Percentiles rank a stretch among this genome's conserved stretches.
Evolutionary conservation across 1,140 invertebrate genomes (phyloP).

Genomic region (Drosophila nigromelanica): DNA sequence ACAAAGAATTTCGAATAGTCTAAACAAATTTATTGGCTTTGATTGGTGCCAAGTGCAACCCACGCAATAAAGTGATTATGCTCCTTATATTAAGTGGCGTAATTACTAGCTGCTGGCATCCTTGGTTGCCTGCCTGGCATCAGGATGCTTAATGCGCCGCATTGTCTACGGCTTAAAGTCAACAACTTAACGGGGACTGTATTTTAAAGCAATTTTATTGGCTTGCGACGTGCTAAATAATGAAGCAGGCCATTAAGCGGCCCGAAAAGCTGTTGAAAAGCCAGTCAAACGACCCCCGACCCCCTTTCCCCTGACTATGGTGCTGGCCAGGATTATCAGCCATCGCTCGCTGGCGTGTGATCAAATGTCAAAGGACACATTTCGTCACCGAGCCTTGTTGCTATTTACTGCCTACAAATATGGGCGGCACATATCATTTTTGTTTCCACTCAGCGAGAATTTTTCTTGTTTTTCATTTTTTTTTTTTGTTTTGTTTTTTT

Average conservation of each 20-base stretch:
- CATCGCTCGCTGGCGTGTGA: slow-evolving; percentile 37
- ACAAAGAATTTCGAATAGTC: not conserved
- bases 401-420: slow-evolving; percentile 72
- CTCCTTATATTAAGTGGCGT: not conserved
- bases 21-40: not conserved
- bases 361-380: slow-evolving; percentile 84
- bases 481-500: slow-evolving; percentile 16
- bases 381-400: slow-evolving; percentile 71
- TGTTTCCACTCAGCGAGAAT: slow-evolving; percentile 26
- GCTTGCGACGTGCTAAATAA: slow-evolving; percentile 71
- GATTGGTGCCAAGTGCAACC: not conserved
- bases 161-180: slow-evolving; percentile 77
- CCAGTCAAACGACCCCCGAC: slow-evolving; percentile 27
- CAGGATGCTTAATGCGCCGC: slow-evolving; percentile 55
- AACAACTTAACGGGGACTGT: slow-evolving; percentile 47
- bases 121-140: not conserved
- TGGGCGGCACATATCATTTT: slow-evolving; percentile 47
- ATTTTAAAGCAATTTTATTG: slow-evolving; percentile 74
- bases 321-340: slow-evolving; percentile 65
- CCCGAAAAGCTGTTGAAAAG: slow-evolving; percentile 57
- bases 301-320: not conserved
- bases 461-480: slow-evolving; percentile 23
- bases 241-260: slow-evolving; percentile 71
- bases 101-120: slow-evolving; percentile 27
- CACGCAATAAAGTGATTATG: slow-evolving; percentile 3